Percentiles rank a stretch among this genome's conserved stretches.
Conservation (phyloP, 2,113 vertebrate genomes). For the Circaetus cinerascens region DNA sequence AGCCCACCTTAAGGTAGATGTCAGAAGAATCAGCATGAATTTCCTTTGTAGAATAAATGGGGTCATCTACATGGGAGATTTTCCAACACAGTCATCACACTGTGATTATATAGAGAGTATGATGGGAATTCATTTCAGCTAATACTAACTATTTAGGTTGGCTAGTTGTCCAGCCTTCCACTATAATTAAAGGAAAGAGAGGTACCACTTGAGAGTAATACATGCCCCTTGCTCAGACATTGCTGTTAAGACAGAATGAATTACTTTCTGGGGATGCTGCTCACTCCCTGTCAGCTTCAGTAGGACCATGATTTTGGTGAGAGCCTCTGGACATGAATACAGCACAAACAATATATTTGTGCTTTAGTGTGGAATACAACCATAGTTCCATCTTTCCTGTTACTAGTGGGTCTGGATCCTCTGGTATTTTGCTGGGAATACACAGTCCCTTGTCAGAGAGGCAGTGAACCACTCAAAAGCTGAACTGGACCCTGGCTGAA, state of each 20-base stretch:
- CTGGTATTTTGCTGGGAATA: neutral
- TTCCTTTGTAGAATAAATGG: neutral
- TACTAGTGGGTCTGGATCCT: neutral
- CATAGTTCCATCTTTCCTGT: fast-evolving
- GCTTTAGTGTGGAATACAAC: neutral
- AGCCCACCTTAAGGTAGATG: neutral
- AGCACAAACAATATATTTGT: neutral
- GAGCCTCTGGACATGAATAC: neutral
- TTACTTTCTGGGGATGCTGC: neutral
- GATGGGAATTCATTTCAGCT: neutral
- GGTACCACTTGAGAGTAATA: neutral
- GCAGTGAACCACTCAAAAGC: neutral
- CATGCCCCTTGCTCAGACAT: neutral
- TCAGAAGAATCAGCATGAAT: neutral
- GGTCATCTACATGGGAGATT: neutral
- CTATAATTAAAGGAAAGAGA: neutral
- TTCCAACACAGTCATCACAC: neutral
- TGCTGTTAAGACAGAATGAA: neutral
- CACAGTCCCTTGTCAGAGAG: neutral
- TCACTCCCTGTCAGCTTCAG: neutral
- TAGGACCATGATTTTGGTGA: neutral
- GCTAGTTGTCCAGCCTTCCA: neutral
- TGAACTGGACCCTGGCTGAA: neutral
- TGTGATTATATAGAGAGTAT: neutral
- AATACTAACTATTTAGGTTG: neutral